A percentile compares a stretch with the other conserved stretches of the same genome.
These are phyloP conservation scores for Excalfactoria chinensis DNA, from an alignment of 2,113 vertebrate genomes.

Conservation along the genomic window DNA sequence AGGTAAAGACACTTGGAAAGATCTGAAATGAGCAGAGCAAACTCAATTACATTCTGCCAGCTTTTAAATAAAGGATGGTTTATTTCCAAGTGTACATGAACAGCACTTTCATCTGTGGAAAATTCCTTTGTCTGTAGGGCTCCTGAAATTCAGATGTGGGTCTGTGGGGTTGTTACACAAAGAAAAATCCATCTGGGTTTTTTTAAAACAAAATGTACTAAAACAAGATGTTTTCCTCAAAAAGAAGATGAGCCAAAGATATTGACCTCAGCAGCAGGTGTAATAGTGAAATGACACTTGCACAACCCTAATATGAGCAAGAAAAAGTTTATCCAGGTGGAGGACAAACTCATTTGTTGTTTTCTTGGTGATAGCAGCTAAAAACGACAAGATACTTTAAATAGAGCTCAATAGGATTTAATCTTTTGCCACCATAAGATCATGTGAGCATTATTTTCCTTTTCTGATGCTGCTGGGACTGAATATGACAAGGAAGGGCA, in stretches of 20 bases:
- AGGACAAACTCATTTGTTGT: neutral
- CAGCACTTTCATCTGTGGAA: neutral
- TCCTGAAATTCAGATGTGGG: neutral
- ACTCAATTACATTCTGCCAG: neutral
- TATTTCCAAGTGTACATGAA: neutral
- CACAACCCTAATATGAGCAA: neutral
- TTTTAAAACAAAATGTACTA: neutral
- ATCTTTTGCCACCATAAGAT: neutral
- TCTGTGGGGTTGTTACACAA: neutral
- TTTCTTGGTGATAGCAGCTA: neutral
- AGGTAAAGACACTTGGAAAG: neutral
- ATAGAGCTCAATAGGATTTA: fast-evolving
- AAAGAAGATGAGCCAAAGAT: neutral
- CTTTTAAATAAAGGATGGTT: neutral
- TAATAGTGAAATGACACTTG: neutral
- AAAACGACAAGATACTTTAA: neutral
- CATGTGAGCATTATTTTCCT: neutral
- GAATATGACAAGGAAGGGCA: fast-evolving
- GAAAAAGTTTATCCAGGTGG: neutral
- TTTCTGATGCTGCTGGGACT: neutral
- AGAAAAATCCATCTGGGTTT: neutral
- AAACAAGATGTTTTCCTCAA: neutral
- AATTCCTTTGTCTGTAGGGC: neutral
- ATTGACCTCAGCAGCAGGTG: neutral
- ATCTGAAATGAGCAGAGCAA: neutral